phyloP scores from a whole-genome alignment of 2,113 vertebrate species.

The Aspidoscelis tigris region DNA sequence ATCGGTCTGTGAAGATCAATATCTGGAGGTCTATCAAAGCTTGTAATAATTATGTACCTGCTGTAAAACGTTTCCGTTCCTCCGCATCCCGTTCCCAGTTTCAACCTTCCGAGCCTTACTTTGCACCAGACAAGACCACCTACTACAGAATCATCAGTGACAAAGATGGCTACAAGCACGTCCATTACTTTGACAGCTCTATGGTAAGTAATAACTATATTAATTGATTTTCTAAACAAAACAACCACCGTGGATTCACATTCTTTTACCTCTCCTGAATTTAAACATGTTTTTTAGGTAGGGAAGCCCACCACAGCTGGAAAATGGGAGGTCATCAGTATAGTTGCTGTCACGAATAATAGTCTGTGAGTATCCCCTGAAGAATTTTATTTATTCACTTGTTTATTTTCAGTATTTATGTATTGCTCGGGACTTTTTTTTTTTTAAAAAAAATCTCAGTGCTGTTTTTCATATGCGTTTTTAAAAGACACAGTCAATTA shows the following conservation, averaged over 20 bases:
- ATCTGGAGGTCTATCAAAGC: neutral
- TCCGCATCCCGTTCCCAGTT: conserved; percentile 78
- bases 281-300: conserved; percentile 39
- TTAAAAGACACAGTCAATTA: too few species aligned
- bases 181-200: conserved; percentile 75
- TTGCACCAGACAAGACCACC: conserved; percentile 80
- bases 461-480: too few species aligned
- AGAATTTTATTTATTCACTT: conserved; percentile 7
- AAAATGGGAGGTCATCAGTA: conserved; percentile 80
- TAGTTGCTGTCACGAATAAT: conserved; percentile 70
- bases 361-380: conserved; percentile 76
- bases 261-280: neutral
- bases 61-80: conserved; percentile 52
- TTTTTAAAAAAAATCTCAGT: too few species aligned
- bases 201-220: conserved; percentile 49
- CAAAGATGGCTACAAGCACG: conserved; percentile 86
- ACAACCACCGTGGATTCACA: neutral
- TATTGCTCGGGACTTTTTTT: too few species aligned
- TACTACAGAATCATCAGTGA: conserved; percentile 93
- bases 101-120: conserved; percentile 84
- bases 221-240: neutral
- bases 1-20: neutral
- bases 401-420: too few species aligned
- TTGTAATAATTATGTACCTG: conserved; percentile 12
- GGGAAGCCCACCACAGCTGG: conserved; percentile 71